Evolutionary conservation across 1,140 invertebrate species (phyloP).

Genomic region (Plodia interpunctella): DNA sequence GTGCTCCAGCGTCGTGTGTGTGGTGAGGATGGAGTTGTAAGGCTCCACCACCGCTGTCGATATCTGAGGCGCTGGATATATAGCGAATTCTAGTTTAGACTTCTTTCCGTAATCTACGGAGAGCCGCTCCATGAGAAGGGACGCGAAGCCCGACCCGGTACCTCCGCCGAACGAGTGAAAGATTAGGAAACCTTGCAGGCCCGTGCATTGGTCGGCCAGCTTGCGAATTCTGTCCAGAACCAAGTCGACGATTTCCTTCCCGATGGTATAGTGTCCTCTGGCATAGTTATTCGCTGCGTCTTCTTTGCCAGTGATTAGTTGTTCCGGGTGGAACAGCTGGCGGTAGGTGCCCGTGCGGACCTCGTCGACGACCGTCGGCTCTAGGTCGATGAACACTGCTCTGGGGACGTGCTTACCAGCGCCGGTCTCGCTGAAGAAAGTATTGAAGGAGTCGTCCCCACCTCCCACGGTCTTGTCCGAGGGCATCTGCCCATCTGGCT

Average conservation of each 20-base stretch:
- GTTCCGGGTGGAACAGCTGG: constrained; percentile 90
- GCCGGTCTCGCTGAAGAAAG: constrained; percentile 93
- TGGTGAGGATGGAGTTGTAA: constrained; percentile 91
- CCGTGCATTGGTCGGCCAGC: constrained; percentile 91
- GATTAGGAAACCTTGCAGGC: constrained; percentile 91
- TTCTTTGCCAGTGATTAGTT: constrained; percentile 90
- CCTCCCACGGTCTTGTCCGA: constrained; percentile 81
- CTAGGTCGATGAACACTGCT: constrained; percentile 91
- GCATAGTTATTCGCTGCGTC: constrained; percentile 92
- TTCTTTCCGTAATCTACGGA: constrained; percentile 94
- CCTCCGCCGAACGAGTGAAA: constrained; percentile 94
- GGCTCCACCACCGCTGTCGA: constrained; percentile 94
- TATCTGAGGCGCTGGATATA: constrained; percentile 93
- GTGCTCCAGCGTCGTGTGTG: constrained; percentile 90
- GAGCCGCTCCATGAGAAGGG: constrained; percentile 92
- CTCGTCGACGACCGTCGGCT: constrained; percentile 90
- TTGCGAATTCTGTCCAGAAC: constrained; percentile 88
- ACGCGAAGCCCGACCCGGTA: constrained; percentile 92
- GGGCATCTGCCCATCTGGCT: constrained; percentile 85
- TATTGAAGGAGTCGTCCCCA: constrained; percentile 91
- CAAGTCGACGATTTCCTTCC: constrained; percentile 90
- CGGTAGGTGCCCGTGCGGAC: constrained; percentile 89
- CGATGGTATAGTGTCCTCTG: constrained; percentile 91
- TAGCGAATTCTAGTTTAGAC: constrained; percentile 92
- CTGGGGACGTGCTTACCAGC: constrained; percentile 91